These are phyloP conservation scores for Chrysocyon brachyurus DNA, from an alignment of 2,797 vertebrate species.

Conservation along the genomic window DNA sequence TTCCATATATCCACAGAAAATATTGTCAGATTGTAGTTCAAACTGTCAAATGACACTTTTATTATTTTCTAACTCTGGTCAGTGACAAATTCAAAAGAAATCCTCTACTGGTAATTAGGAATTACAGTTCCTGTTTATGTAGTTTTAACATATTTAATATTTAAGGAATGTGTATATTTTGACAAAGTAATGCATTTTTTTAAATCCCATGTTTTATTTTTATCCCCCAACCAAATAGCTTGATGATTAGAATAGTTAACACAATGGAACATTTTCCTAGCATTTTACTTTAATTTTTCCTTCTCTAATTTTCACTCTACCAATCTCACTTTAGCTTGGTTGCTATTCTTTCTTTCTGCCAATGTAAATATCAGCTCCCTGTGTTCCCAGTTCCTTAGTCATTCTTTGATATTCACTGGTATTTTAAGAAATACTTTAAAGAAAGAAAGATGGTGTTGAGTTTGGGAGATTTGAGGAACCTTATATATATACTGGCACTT, in stretches of 20 bases:
- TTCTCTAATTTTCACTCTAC: neutral
- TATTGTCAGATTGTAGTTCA: neutral
- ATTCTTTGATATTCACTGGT: neutral
- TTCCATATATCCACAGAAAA: neutral
- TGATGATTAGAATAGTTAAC: neutral
- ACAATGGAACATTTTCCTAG: neutral
- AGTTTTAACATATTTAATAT: constrained; percentile 13
- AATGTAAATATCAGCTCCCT: neutral
- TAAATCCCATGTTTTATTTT: neutral
- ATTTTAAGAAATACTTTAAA: constrained; percentile 32
- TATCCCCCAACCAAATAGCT: neutral
- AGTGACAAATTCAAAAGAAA: constrained; percentile 48
- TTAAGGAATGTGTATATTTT: neutral
- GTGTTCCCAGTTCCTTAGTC: neutral
- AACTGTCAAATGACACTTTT: neutral
- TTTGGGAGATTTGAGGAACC: neutral
- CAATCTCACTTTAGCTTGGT: neutral
- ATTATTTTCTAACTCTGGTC: constrained; percentile 12
- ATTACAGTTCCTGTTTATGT: neutral
- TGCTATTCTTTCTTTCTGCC: neutral
- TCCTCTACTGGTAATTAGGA: neutral
- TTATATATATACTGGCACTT: neutral
- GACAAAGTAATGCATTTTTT: neutral
- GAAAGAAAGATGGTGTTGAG: neutral
- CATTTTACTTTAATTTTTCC: neutral